Conservation (phyloP, 92 coral and sea anemone genomes). For the Zoanthus sociatus region DNA sequence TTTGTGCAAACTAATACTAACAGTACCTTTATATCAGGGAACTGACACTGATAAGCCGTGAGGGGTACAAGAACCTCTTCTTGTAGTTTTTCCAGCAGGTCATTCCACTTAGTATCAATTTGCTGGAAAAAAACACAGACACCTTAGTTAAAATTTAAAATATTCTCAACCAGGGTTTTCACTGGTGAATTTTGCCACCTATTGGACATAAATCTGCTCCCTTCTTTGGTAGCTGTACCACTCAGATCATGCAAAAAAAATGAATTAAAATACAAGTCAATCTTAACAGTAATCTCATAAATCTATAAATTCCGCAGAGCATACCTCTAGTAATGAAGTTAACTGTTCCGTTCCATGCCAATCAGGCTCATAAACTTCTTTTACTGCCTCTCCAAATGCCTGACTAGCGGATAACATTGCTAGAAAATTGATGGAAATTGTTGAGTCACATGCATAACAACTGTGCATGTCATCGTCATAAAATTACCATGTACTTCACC, state of each 20-base stretch:
- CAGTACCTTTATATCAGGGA: slow-evolving; percentile 94
- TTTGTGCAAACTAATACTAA: too few relatives aligned
- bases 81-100: slow-evolving; percentile 87
- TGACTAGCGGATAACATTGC: slow-evolving; percentile 91
- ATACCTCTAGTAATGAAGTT: slow-evolving; percentile 83
- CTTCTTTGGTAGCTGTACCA: too few relatives aligned
- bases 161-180: too few relatives aligned
- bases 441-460: background rate
- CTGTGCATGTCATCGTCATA: background rate
- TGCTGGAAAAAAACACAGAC: slow-evolving; percentile 38
- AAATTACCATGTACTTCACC: background rate
- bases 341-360: slow-evolving; percentile 92
- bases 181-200: too few relatives aligned
- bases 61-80: slow-evolving; percentile 96
- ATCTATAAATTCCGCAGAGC: too few relatives aligned
- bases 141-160: too few relatives aligned
- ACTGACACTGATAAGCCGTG: slow-evolving; percentile 95
- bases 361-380: slow-evolving; percentile 94
- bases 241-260: too few relatives aligned
- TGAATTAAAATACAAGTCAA: too few relatives aligned
- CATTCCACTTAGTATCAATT: slow-evolving; percentile 82
- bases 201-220: too few relatives aligned
- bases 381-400: slow-evolving; percentile 93
- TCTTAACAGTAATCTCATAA: too few relatives aligned
- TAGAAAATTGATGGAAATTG: slow-evolving; percentile 19